A percentile compares a stretch with the other conserved stretches of the same genome.
Evolutionary conservation across 2,113 vertebrate species (phyloP).

Genomic region (Ibidorhyncha struthersii): DNA sequence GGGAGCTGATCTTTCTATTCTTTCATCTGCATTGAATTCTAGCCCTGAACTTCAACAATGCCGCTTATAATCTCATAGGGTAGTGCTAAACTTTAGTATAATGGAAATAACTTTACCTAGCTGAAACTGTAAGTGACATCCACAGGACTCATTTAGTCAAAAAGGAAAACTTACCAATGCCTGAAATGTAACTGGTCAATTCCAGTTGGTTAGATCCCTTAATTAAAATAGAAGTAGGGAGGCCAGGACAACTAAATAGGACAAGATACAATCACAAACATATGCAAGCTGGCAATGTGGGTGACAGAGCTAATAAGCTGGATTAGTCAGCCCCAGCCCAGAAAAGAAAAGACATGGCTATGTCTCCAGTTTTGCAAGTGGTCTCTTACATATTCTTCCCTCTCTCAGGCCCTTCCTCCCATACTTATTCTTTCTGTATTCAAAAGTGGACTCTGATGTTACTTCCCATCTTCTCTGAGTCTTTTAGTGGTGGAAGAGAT

Average conservation of each 20-base stretch:
- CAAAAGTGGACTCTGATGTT: background rate
- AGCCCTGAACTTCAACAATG: background rate
- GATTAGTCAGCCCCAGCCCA: background rate
- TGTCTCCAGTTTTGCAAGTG: background rate
- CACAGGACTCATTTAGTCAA: background rate
- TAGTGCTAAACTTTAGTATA: background rate
- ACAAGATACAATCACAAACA: background rate
- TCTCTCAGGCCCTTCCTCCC: background rate
- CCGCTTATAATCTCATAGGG: background rate
- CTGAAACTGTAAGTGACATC: background rate
- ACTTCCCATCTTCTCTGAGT: background rate
- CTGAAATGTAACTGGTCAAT: background rate
- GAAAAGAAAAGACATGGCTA: background rate
- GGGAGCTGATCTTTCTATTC: background rate
- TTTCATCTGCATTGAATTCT: background rate
- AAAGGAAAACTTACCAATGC: background rate
- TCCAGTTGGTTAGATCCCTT: background rate
- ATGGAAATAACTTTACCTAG: background rate
- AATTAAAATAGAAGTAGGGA: background rate
- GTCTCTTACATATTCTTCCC: background rate
- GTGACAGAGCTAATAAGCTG: background rate
- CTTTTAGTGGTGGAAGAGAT: background rate
- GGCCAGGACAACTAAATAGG: background rate
- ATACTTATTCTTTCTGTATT: background rate
- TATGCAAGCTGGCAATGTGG: fast-evolving